phyloP scores from a whole-genome alignment of 1,140 invertebrate genomes.

The Eriocheir sinensis region DNA sequence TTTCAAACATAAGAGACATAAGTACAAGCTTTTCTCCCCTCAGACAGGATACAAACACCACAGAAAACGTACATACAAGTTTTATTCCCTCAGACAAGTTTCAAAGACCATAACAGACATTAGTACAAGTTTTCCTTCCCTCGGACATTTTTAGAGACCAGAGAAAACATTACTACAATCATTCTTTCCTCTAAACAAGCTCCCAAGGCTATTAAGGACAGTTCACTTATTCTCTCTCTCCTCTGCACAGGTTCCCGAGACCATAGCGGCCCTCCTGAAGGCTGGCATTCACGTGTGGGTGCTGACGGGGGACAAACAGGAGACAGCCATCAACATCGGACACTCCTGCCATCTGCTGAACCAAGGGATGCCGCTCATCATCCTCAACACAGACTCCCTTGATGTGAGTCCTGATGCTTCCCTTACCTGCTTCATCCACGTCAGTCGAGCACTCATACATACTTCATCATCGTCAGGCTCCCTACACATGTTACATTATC shows the following conservation, averaged over 20 bases:
- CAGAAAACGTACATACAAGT: no score
- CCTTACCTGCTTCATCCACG: neutral
- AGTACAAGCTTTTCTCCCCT: no score
- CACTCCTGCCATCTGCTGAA: conserved; percentile 95
- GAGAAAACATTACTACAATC: no score
- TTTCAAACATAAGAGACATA: no score
- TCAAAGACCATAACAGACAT: no score
- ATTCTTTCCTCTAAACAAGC: no score
- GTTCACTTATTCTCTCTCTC: conserved; percentile 48
- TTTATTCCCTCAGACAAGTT: no score
- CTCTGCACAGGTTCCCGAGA: conserved; percentile 94
- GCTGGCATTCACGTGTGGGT: conserved; percentile 98
- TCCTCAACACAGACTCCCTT: conserved; percentile 95
- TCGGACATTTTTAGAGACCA: no score
- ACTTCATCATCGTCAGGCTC: no score
- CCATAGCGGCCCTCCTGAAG: conserved; percentile 93
- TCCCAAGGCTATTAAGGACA: neutral
- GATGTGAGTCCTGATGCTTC: conserved; percentile 84
- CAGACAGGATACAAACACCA: no score
- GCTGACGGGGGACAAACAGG: conserved; percentile 99
- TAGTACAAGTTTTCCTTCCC: no score
- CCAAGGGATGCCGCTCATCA: conserved; percentile 92
- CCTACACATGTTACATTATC: no score
- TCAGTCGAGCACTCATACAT: neutral
- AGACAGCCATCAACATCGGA: conserved; percentile 99